Evolutionary conservation across 2,888 invertebrate species (phyloP), one percentile per base, ranked within the genome.

Genomic region (Tachina lurida): DNA sequence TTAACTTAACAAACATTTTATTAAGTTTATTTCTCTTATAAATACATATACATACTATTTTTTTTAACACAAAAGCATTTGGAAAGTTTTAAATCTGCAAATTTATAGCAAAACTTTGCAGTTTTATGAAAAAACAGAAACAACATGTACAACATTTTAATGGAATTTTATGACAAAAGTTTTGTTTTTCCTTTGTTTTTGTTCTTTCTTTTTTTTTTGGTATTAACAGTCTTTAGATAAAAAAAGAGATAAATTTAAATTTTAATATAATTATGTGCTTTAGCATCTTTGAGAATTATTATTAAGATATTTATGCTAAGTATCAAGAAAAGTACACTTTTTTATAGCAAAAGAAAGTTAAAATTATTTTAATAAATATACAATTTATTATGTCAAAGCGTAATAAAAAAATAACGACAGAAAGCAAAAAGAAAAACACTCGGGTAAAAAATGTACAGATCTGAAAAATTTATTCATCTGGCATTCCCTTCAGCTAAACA

Each of bases 161-260:
- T 82, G 82, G 82, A 85, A 78, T 85, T 85, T 85, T 85, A 85
- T 85, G 78, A 82, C 78, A 81, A 82, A 85, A 85, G 78, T 85
- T 85, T 56, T 47, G 19, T 12, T 75, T 22, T 56, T 22, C 12
- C 56, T 56, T 62, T 43, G 43, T 1, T 15, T 54, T 65, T 49
- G 19, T 49, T 43, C 41, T 70, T 54, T 65, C 41, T 31, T 60
- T 43, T 49, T 70, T 45, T 49, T n/a, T 15, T 3, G 22, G 31
- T 58, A 31, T 47, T 22, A 60, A 47, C 41, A 47, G 17, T 17
- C 60, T 52, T n/a, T 7, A 70, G 65, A n/a, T 43, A 71, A 49
- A 68, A 70, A 74, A 67, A 60, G 12, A 81, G 22, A 83, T 73
- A 77, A 77, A 81, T 74, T 62, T 74, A 58, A 77, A 76, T 81